Conservation (phyloP, 2,113 vertebrate species). For the Notothenia coriiceps region DNA sequence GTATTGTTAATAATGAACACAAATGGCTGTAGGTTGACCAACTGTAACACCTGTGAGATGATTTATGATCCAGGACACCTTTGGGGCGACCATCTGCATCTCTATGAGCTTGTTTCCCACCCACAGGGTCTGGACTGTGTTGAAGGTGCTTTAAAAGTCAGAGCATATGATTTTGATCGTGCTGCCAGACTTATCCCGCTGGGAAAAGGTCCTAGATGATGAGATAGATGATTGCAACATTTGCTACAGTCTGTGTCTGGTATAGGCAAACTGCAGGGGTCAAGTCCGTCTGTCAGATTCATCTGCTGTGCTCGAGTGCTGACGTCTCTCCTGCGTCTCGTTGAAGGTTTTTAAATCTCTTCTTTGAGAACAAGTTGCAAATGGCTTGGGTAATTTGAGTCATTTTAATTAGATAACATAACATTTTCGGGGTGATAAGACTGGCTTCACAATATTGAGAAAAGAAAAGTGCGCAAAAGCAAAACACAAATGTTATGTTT, state of each 20-base stretch:
- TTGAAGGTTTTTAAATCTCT: neutral
- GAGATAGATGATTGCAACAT: conserved; percentile 45
- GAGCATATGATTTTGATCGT: neutral
- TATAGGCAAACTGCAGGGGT: conserved; percentile 45
- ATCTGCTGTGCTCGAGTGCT: neutral
- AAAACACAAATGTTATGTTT: neutral
- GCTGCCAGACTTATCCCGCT: conserved; percentile 7
- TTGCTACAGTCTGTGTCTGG: conserved; percentile 56
- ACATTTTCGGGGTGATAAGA: neutral
- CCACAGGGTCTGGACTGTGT: conserved; percentile 30
- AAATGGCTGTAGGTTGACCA: neutral
- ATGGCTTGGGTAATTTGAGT: neutral
- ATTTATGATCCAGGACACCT: conserved; percentile 37
- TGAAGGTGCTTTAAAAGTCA: conserved; percentile 58
- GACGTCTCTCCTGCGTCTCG: too few species aligned
- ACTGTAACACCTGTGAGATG: conserved; percentile 28
- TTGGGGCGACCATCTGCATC: conserved; percentile 51
- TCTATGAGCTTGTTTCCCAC: conserved; percentile 26
- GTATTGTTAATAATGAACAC: neutral
- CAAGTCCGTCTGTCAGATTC: conserved; percentile 6
- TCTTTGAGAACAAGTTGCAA: neutral
- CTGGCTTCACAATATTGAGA: neutral
- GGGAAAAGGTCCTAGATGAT: conserved; percentile 31
- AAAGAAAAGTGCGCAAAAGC: neutral
- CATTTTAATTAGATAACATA: neutral